Conservation (phyloP, 1,140 invertebrate species). For the Pseudomyrmex dendroicus region DNA sequence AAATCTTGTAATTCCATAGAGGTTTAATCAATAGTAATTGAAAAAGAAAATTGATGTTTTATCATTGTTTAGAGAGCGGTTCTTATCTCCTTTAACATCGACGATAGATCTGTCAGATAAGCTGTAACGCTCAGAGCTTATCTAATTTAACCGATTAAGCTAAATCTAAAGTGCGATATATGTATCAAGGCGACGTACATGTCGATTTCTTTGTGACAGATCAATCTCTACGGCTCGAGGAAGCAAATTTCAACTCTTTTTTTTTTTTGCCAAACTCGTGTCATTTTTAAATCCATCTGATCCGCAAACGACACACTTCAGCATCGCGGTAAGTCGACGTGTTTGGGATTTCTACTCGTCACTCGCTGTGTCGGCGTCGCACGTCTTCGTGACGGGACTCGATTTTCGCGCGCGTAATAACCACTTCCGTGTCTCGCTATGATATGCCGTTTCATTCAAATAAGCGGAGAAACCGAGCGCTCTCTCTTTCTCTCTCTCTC, state of each 20-base stretch:
- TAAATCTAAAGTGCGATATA: not conserved
- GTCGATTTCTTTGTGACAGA: not conserved
- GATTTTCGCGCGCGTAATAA: conserved; percentile 60
- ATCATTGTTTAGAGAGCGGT: not conserved
- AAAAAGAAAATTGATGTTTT: conserved; percentile 14
- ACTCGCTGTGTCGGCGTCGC: not conserved
- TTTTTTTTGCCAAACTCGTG: not conserved
- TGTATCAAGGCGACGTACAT: too few species aligned
- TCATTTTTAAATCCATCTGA: conserved; percentile 20
- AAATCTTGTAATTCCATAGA: conserved; percentile 1
- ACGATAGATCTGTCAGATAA: not conserved
- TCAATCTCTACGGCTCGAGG: not conserved
- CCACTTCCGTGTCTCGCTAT: conserved; percentile 10
- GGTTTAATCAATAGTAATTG: conserved; percentile 18
- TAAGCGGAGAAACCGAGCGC: not conserved
- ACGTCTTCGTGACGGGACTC: conserved; percentile 12
- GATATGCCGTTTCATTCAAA: conserved; percentile 41
- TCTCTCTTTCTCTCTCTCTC: not conserved
- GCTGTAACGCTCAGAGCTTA: not conserved
- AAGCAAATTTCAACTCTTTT: conserved; percentile 15
- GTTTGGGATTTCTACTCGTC: conserved; percentile 21
- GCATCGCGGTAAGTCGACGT: conserved; percentile 5
- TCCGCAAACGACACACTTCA: conserved; percentile 27
- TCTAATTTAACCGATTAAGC: not conserved
- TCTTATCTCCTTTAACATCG: not conserved